Base-by-base conservation (phyloP, 2,888 invertebrate genomes). In the Callinectes sapidus region DNA sequence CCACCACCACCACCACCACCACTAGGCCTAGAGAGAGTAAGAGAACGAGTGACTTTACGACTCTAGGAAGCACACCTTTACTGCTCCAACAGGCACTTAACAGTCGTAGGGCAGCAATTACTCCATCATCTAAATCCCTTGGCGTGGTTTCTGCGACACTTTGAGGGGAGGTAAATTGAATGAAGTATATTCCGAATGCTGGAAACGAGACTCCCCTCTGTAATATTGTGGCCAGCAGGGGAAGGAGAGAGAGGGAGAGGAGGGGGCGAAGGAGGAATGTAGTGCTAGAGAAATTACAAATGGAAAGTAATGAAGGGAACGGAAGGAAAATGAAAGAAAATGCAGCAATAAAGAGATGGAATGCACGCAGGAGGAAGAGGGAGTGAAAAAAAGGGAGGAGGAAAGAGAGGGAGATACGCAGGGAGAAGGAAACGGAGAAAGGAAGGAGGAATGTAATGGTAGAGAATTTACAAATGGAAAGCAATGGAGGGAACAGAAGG, bases 81-180 rank as follows among this genome's bases (percentile, higher is more conserved):
- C 85, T 61, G 92, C 61, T 81, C 85, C 86, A 89, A 92, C 61
- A 89, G 92, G 39, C 92, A 92, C 92, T 92, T 89, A 92, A 92
- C 92, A 92, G 92, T 92, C 92, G 92, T 92, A 66, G 89, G 89
- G 92, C 89, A 81, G 89, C 89, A 89, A 81, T 92, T 92, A 92
- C 92, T 85, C 89, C 89, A 92, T 92, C 92, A 89, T 89, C 92
- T 32, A 89, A 92, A 92, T 92, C 92, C 92, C 92, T 23, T 14
- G 42, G 42, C 71, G 92, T 55, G 89, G 89, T 85, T 77, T 28
- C 88, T 77, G 61, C 39, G 85, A 28, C 54, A 39, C 77, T 86
- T 10, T 54, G 28, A 81, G 92, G 85, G 91, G 89, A 89, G 28
- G 35, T 66, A 92, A 92, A 92, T 89, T 92, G 61, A 89, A 92